A percentile compares a stretch with the other conserved stretches of the same genome.
These are phyloP conservation scores for Varecia variegata DNA, from an alignment of 2,797 vertebrate species.

Conservation along the genomic window DNA sequence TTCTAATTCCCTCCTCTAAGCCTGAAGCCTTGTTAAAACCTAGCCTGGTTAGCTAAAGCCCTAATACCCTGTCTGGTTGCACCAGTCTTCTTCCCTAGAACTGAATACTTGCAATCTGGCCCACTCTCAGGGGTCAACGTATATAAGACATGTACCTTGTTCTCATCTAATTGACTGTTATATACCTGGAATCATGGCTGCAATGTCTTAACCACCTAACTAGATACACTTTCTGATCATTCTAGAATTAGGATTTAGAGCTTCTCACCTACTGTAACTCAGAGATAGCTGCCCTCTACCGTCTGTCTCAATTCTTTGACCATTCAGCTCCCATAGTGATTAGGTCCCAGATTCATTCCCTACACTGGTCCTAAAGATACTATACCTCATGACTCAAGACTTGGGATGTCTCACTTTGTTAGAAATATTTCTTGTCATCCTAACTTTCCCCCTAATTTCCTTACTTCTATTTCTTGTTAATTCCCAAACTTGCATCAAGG, in stretches of 20 bases:
- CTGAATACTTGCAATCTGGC: not conserved
- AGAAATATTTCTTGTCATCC: not conserved
- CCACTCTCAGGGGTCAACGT: not conserved
- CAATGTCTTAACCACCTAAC: not conserved
- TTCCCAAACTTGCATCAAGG: not conserved
- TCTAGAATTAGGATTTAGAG: not conserved
- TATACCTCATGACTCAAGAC: not conserved
- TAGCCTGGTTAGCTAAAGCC: not conserved
- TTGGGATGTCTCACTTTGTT: not conserved
- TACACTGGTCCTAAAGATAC: not conserved
- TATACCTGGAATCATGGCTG: not conserved
- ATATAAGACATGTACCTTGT: not conserved
- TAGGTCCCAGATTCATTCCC: not conserved
- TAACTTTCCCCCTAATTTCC: not conserved
- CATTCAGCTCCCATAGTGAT: not conserved
- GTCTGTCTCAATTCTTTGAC: not conserved
- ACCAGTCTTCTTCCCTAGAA: not conserved
- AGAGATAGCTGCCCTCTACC: not conserved
- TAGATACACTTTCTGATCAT: not conserved
- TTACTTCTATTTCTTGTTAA: not conserved
- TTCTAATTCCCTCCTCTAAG: not conserved
- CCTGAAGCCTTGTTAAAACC: not conserved
- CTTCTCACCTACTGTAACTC: not conserved
- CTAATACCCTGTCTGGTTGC: not conserved
- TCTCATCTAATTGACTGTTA: not conserved